These are phyloP conservation scores for Larimichthys crocea DNA, from an alignment of 2,113 vertebrate species.

Conservation along the genomic window DNA sequence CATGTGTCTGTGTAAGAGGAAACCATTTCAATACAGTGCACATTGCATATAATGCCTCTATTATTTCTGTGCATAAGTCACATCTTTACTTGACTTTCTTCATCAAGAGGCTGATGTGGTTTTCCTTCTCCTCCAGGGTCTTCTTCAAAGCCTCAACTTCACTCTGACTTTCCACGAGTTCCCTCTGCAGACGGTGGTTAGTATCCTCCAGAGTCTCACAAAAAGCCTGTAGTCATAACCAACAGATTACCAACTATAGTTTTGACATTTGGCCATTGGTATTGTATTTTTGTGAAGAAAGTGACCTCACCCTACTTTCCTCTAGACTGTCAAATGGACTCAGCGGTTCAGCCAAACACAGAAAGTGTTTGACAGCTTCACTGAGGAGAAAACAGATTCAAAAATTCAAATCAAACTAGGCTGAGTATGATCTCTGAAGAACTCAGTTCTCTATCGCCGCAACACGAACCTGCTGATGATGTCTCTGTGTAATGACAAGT, in stretches of 20 bases:
- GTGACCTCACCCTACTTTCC: slow-evolving; percentile 89
- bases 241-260: not conserved
- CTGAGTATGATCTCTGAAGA: not conserved
- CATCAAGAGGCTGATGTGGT: slow-evolving; percentile 84
- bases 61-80: not conserved
- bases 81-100: slow-evolving; percentile 82
- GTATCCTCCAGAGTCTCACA: slow-evolving; percentile 92
- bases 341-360: slow-evolving; percentile 90
- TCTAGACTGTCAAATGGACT: slow-evolving; percentile 92
- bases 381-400: slow-evolving; percentile 67
- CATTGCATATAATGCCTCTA: not conserved
- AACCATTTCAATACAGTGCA: not conserved
- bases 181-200: slow-evolving; percentile 89
- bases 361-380: slow-evolving; percentile 88
- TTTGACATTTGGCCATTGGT: not conserved
- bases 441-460: not conserved
- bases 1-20: slow-evolving; percentile 12
- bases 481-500: slow-evolving; percentile 90
- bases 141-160: slow-evolving; percentile 87
- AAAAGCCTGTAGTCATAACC: slow-evolving; percentile 82
- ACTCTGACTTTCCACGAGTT: slow-evolving; percentile 88
- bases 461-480: slow-evolving; percentile 87
- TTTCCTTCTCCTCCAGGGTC: slow-evolving; percentile 84
- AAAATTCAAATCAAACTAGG: not conserved
- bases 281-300: not conserved